Base-by-base conservation (phyloP, 2,797 vertebrate genomes). In the Pipistrellus pipistrellus region DNA sequence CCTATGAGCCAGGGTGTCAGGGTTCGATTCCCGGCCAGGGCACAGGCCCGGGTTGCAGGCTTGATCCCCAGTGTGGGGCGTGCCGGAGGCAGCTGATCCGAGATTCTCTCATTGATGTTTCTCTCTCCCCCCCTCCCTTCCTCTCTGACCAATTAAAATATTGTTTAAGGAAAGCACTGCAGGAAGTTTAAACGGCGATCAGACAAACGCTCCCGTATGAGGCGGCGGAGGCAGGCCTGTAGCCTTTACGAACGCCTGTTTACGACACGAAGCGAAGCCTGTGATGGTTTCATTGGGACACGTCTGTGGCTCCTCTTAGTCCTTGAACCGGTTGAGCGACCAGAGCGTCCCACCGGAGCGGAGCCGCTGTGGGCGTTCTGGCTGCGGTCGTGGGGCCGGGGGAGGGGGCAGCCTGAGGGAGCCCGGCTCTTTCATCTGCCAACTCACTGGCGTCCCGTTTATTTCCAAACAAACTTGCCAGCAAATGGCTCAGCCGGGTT, bases 271-370 rank as follows among this genome's bases (percentile, higher is more conserved):
- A 83, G 71, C 90, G 93, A 95, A 93, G 55, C 81, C 83, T 77
- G 23, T 83, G 57, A 55, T 18, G 32, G 73, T 84, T 95, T 96
- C 93, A 88, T 77, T 80, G 85, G 76, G 73, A 72, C 87, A 73
- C 64, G 30, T 18, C 38, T 69, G 53, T 80, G n/a, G 76, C 87
- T 46, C 85, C 21, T 94, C 59, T 82, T 46, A 78, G 90, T 23
- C 64, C 73, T 64, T n/a, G 27, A 93, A 68, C 71, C 84, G 27
- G 41, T 80, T 93, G 78, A 68, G 55, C 83, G 88, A 32, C 91
- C 62, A 57, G 53, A 73, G 78, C 81, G 85, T 64, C 46, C 27
- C 23, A 75, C 44, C 18, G 62, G 41, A 59, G 91, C 68, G 62
- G 41, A 59, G 91, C 68, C 85, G 44, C 66, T 80, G 13, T 38